These are phyloP conservation scores for Scolopax bukidnonensis DNA, from an alignment of 2,797 vertebrate genomes.

Conservation along the genomic window DNA sequence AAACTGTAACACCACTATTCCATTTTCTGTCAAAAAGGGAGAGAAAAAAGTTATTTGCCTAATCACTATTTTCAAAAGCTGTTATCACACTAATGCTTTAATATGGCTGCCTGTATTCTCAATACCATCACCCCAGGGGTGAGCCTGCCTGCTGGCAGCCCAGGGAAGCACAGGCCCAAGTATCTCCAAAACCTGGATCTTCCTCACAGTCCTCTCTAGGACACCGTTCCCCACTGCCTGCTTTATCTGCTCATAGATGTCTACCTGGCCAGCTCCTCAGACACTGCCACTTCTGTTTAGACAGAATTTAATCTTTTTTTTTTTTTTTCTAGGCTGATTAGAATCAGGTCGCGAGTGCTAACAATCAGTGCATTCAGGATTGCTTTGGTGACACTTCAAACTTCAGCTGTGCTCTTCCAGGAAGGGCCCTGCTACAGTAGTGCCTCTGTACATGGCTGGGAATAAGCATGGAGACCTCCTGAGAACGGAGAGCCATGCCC, in stretches of 20 bases:
- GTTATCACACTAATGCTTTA: neutral
- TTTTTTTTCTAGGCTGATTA: neutral
- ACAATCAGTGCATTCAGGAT: neutral
- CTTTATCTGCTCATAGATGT: accelerated
- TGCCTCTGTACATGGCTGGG: neutral
- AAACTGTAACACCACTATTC: neutral
- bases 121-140: neutral
- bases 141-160: neutral
- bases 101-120: neutral
- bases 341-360: neutral
- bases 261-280: neutral
- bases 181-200: neutral
- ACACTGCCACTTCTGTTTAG: neutral
- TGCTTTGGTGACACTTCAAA: neutral
- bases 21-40: neutral
- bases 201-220: neutral
- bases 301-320: neutral
- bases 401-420: neutral
- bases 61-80: neutral
- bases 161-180: neutral
- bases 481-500: neutral
- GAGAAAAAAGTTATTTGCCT: neutral
- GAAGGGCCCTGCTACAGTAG: accelerated
- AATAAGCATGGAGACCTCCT: neutral
- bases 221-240: accelerated